These are phyloP conservation scores for Sebastes paucispinis DNA, from an alignment of 2,797 vertebrate species.

Conservation along the genomic window DNA sequence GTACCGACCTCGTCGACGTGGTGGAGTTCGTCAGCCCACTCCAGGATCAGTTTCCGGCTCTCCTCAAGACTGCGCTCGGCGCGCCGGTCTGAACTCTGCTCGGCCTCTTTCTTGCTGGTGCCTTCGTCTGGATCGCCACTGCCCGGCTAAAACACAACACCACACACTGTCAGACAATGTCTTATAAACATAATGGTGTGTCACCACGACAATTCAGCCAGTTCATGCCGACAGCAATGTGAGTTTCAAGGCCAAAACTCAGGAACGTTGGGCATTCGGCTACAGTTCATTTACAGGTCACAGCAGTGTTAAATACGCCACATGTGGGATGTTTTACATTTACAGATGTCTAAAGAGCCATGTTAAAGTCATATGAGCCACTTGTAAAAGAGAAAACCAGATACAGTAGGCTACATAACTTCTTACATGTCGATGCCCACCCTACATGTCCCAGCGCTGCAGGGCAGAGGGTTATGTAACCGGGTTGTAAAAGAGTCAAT, in stretches of 20 bases:
- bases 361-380: background rate
- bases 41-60: slow-evolving; percentile 81
- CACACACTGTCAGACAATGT: background rate
- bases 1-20: slow-evolving; percentile 71
- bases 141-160: slow-evolving; percentile 26
- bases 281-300: background rate
- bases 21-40: slow-evolving; percentile 80
- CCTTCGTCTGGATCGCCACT: slow-evolving; percentile 20
- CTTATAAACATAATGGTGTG: background rate
- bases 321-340: background rate
- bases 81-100: slow-evolving; percentile 27
- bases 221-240: background rate
- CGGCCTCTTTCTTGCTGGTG: background rate
- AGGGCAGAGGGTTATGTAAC: background rate
- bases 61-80: slow-evolving; percentile 77
- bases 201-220: background rate
- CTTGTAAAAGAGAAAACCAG: background rate
- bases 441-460: background rate
- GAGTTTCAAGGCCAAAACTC: background rate
- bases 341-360: background rate
- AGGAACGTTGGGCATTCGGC: background rate
- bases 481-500: slow-evolving; percentile 14
- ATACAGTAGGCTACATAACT: no score
- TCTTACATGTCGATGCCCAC: background rate
- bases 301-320: no score